Conservation (phyloP, 2,797 vertebrate species). For the Tiaroga cobitis region DNA sequence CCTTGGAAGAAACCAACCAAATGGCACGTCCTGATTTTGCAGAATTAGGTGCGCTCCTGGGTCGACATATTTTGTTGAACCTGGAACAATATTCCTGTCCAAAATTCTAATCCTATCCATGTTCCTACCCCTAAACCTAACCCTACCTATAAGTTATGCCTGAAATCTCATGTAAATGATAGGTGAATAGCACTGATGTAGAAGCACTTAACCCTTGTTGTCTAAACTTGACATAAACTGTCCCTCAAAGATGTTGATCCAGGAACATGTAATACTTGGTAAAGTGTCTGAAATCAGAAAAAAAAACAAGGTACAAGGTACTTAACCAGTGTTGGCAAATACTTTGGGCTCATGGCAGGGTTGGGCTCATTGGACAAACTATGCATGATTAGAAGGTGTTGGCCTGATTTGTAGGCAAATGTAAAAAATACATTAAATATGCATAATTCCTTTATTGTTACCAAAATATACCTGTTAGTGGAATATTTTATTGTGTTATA, state of each 20-base stretch:
- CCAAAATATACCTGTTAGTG: background rate
- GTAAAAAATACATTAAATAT: background rate
- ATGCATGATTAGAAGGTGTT: background rate
- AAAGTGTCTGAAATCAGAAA: background rate
- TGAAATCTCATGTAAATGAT: background rate
- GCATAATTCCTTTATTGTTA: background rate
- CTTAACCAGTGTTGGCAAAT: too few relatives aligned
- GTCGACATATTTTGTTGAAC: background rate
- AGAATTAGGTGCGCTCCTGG: background rate
- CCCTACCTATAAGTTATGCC: background rate
- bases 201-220: background rate
- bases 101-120: background rate
- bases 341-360: background rate
- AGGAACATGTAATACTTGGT: background rate
- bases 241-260: background rate
- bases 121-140: background rate
- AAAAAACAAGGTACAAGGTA: background rate
- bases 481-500: background rate
- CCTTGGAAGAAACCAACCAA: too few relatives aligned
- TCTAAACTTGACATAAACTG: background rate
- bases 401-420: background rate
- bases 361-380: background rate
- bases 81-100: background rate
- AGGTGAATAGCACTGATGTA: background rate
- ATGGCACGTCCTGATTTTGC: background rate